Conservation (phyloP, 2,113 vertebrate genomes). For the Neotragus moschatus region DNA sequence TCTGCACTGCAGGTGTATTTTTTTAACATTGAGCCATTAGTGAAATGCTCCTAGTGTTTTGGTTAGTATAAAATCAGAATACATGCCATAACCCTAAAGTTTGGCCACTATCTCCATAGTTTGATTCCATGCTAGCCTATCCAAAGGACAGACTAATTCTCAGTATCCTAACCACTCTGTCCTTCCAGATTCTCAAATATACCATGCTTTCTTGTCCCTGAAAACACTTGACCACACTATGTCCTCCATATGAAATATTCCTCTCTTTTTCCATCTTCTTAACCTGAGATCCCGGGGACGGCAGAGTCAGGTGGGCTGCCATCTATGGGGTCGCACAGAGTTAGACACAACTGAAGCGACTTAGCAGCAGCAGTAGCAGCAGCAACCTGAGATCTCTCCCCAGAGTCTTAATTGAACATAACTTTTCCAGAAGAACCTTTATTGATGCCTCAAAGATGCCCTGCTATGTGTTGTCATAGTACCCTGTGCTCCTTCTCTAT, state of each 20-base stretch:
- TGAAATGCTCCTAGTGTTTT: not conserved
- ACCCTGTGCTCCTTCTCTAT: not conserved
- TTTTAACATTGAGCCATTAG: not conserved
- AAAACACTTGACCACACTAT: not conserved
- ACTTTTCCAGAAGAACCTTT: not conserved
- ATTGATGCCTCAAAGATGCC: not conserved
- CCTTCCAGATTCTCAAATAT: not conserved
- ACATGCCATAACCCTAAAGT: not conserved
- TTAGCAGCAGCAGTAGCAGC: no score
- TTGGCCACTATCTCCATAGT: not conserved
- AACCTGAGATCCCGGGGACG: not conserved
- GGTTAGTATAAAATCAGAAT: not conserved
- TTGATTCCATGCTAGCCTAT: not conserved
- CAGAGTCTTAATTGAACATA: not conserved
- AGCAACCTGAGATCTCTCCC: no score
- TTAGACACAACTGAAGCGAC: no score
- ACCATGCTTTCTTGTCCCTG: not conserved
- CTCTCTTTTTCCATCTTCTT: not conserved
- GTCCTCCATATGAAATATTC: not conserved
- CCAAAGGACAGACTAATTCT: not conserved
- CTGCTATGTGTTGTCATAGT: not conserved
- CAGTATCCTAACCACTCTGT: not conserved
- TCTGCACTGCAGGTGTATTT: not conserved
- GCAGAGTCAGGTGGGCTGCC: no score
- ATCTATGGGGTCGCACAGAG: no score